These are phyloP conservation scores for Carassius gibelio DNA, from an alignment of 2,113 vertebrate genomes.

Conservation along the genomic window DNA sequence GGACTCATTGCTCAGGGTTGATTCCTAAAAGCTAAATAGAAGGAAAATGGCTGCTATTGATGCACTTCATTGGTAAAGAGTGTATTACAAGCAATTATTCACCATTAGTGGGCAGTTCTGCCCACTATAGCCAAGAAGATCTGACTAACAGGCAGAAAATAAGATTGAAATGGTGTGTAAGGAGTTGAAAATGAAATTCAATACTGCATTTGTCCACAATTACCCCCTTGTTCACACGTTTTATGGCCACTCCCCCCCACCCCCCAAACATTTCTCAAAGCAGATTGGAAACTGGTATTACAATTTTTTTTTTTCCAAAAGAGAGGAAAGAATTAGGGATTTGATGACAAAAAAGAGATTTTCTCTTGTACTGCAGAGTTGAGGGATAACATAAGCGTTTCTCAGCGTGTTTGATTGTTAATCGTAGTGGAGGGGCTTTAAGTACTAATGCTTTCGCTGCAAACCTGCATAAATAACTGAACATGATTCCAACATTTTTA, in stretches of 20 bases:
- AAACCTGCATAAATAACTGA: constrained; percentile 64
- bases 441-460: constrained; percentile 59
- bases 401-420: constrained; percentile 68
- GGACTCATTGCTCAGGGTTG: constrained; percentile 69
- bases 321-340: constrained; percentile 84
- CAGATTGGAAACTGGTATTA: constrained; percentile 90
- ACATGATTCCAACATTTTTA: constrained; percentile 51
- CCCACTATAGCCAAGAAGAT: constrained; percentile 89
- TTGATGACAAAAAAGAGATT: constrained; percentile 73
- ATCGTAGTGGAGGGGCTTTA: constrained; percentile 64
- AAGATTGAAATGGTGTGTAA: constrained; percentile 95
- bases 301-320: constrained; percentile 50
- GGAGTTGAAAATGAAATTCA: constrained; percentile 93
- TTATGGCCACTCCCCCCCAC: constrained; percentile 75
- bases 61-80: constrained; percentile 86
- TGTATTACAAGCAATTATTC: constrained; percentile 91
- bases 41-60: constrained; percentile 75
- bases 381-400: constrained; percentile 63
- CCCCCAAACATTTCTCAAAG: constrained; percentile 86
- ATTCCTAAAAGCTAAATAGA: constrained; percentile 73
- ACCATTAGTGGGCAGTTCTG: constrained; percentile 86
- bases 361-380: constrained; percentile 66
- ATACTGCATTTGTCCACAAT: constrained; percentile 92
- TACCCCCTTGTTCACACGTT: constrained; percentile 89
- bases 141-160: constrained; percentile 96